phyloP scores from a whole-genome alignment of 64 coral and sea anemone genomes.

The Pachyseris speciosa region DNA sequence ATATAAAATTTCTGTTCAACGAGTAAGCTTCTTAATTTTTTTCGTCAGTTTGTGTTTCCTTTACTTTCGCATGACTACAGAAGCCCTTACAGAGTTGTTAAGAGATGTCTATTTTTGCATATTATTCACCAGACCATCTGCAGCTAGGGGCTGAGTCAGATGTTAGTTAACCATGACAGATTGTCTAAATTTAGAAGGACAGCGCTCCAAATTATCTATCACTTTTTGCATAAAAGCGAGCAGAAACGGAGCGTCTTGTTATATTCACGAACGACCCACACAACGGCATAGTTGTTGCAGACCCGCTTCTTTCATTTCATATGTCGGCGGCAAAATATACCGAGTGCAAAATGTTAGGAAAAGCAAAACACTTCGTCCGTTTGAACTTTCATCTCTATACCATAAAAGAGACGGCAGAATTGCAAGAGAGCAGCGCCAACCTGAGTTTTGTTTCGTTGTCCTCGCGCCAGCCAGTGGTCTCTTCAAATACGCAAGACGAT shows the following conservation, averaged over 20 bases:
- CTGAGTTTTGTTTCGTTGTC: neutral
- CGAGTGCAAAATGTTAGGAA: neutral
- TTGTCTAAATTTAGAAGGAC: no score
- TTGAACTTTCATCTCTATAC: neutral
- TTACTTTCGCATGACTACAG: no score
- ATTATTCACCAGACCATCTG: no score
- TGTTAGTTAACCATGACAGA: no score
- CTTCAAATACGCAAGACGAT: neutral
- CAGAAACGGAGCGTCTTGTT: neutral
- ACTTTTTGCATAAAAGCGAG: neutral
- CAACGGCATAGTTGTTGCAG: neutral
- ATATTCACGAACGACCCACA: neutral
- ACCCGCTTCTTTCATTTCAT: neutral
- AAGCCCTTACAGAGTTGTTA: no score
- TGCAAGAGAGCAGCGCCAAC: neutral
- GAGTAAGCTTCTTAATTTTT: no score
- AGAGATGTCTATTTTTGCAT: no score
- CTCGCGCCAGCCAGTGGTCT: neutral
- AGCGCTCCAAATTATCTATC: no score
- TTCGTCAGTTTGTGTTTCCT: no score
- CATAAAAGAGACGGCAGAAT: neutral
- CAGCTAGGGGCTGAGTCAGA: no score
- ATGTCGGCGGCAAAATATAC: neutral
- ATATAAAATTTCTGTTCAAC: no score
- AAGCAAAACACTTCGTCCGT: neutral